Evolutionary conservation across 2,113 vertebrate genomes (phyloP), one percentile per base, ranked within the genome.

Genomic region (Thunnus thynnus): DNA sequence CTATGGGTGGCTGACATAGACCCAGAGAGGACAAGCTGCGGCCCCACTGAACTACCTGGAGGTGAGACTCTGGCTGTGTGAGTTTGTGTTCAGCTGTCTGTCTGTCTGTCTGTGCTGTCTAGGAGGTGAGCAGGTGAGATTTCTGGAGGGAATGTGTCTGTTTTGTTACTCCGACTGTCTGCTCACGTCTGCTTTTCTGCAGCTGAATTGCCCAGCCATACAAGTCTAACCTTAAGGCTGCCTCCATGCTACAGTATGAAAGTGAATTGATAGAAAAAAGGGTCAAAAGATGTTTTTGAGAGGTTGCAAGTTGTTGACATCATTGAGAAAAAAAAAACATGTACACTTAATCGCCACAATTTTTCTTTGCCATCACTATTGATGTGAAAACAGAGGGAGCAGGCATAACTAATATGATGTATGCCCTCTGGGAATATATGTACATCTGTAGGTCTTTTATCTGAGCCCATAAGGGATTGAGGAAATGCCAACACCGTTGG

Each of bases 21-120:
- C 77, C 91, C 87, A 1, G 93, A 94, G 78, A 91, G 96, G 60
- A 93, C 92, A 20, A 96, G 94, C 92, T 98, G 97, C 3, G 96
- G 97, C 61, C 96, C 96, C 0, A 94, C 94, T 0, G 95, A 96
- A 69, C 93, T 97, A 62, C 96, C 96, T 11, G 96, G 97, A 96
- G 97, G 97, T 97, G 94, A 95, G 91, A 94, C 78, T 77, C 64
- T 78, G 63, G 61, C 73, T 94, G 92, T 76, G 72, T 90, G 88
- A 85, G 82, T 88, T 3, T 95, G 76, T 94, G 92, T 93, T 79
- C 89, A 55, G 85, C 74, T 20, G 93, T 94, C 14, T 82, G 94
- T 67, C 20, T 72, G 52, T 46, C 54, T 51, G 7, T 41, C 36
- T 41, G 36, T 41, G 32, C 41, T 71, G 66, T 74, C 71, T 83